Evolutionary conservation across 2,797 vertebrate species (phyloP).

Genomic region (Rhinogobio ventralis): DNA sequence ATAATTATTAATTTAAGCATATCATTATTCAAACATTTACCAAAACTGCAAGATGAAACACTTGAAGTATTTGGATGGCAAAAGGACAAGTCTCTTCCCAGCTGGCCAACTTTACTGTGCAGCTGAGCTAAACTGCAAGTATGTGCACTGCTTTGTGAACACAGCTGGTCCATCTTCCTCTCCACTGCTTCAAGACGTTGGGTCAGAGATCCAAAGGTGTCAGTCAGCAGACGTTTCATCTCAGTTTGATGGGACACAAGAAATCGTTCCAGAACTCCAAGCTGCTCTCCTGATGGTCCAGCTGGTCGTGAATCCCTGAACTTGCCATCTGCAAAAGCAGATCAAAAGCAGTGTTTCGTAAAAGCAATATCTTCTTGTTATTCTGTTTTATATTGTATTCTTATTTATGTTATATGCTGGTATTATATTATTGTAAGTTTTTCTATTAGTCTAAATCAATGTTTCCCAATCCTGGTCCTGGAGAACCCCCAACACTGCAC

Average conservation of each 20-base stretch:
- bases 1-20: neutral
- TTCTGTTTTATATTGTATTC: neutral
- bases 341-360: neutral
- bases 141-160: conserved; percentile 58
- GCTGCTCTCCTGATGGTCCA: conserved; percentile 49
- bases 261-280: conserved; percentile 63
- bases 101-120: conserved; percentile 54
- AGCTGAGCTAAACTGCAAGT: conserved; percentile 59
- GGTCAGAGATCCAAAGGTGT: conserved; percentile 69
- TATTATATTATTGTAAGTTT: neutral
- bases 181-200: conserved; percentile 75
- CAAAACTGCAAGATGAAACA: neutral
- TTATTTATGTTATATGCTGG: neutral
- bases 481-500: too few relatives aligned
- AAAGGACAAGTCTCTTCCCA: conserved; percentile 46
- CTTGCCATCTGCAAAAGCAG: conserved; percentile 33
- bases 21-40: conserved; percentile 45
- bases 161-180: conserved; percentile 65
- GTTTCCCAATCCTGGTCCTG: too few relatives aligned
- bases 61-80: conserved; percentile 5
- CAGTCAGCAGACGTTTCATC: conserved; percentile 74
- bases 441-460: neutral
- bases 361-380: neutral
- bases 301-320: conserved; percentile 11
- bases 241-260: conserved; percentile 75